Percentiles rank a stretch among this genome's conserved stretches.
phyloP scores from a whole-genome alignment of 2,797 vertebrate species.

The Falco rusticolus region DNA sequence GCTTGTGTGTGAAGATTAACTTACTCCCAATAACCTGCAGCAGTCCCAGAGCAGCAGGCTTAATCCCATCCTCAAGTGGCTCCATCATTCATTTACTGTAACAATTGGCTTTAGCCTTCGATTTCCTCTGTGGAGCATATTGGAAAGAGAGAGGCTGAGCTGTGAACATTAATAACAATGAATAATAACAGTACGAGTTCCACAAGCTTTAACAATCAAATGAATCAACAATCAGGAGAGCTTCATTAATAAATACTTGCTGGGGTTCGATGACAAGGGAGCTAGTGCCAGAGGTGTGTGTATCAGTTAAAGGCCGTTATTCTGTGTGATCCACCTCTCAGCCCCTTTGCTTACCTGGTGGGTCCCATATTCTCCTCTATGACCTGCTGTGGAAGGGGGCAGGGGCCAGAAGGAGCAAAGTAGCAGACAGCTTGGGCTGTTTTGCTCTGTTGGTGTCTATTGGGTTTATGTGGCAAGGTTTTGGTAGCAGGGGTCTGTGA shows the following conservation, averaged over 20 bases:
- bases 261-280: not conserved
- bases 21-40: not conserved
- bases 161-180: conserved; percentile 63
- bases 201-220: conserved; percentile 63
- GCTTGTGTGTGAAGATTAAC: not conserved
- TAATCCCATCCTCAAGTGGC: not conserved
- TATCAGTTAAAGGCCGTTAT: not conserved
- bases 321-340: not conserved
- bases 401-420: not conserved
- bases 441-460: not conserved
- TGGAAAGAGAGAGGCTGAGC: conserved; percentile 46
- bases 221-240: conserved; percentile 31
- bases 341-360: not conserved
- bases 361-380: not conserved
- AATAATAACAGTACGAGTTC: conserved; percentile 43
- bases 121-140: conserved; percentile 46
- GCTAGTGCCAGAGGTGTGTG: conserved; percentile 29
- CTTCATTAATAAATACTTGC: conserved; percentile 44
- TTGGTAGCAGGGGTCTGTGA: not conserved
- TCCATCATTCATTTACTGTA: conserved; percentile 47
- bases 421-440: not conserved
- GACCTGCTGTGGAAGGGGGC: not conserved
- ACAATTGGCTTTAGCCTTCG: conserved; percentile 39
- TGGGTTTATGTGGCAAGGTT: not conserved
- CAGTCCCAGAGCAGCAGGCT: not conserved